Base-by-base conservation (phyloP, 2,888 invertebrate species). In the Drosophila lutescens region DNA sequence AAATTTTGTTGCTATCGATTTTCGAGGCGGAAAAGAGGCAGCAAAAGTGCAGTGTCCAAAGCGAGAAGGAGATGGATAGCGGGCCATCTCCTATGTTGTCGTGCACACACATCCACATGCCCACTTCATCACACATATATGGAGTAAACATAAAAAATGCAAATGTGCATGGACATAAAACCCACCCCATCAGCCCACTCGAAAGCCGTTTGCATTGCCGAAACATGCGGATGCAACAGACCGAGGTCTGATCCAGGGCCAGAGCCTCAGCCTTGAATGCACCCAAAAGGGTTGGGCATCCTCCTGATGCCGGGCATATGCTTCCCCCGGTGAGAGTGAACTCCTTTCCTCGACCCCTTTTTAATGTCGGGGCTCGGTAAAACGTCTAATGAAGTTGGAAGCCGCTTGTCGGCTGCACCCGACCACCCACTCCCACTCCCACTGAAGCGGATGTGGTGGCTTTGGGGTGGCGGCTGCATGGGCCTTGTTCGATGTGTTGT, bases 101-200 rank as follows among this genome's bases (percentile, higher is more conserved):
- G 15, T 41, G 32, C 32, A 41, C 41, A 71, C 9, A 53, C 15
- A 15, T 43, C 46, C 20, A 54, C 30, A 20, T 54, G 32, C 17
- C 23, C 47, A 53, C 41, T 59, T 69, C 60, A 20, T 12, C 43
- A 23, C 20, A 23, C 41, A 20, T 72, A 61, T 60, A 70, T 61
- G 66, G 62, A 73, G 78, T 72, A 85, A 85, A 76, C 70, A 82
- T 79, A 88, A 86, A 81, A 83, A 83, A 83, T 83, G 86, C 84
- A 83, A 88, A 88, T 82, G 83, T 75, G 72, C 56, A 61, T 40
- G 55, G 50, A 44, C 57, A 54, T 8, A 51, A 57, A 53, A 34
- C 32, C 71, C 40, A 44, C 61, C n/a, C 59, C 20, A 34, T 32
- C 36, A n/a, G 30, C 44, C 50, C 46, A 40, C 47, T 32, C 30